Base-by-base conservation (phyloP, 2,888 invertebrate species). In the Dione vanillae region DNA sequence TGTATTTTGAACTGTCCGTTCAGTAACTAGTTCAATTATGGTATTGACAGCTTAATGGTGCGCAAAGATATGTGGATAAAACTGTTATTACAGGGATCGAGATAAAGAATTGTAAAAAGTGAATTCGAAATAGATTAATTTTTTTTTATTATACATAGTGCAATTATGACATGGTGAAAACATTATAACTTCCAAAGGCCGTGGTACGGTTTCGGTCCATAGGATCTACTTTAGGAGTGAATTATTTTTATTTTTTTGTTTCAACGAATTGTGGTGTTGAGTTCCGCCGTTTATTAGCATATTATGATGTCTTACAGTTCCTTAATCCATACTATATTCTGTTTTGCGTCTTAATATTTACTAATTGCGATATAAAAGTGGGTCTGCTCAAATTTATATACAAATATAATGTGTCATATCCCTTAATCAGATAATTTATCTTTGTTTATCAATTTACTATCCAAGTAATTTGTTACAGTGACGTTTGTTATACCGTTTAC, bases 401-500 rank as follows among this genome's bases (percentile, higher is more conserved):
- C 35, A 52, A 56, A 65, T 41, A 41, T 69, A n/a, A 51, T 65
- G 54, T 52, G 64, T 68, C 52, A 68, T 59, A 49, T 68, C 65
- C 59, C 67, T 70, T 73, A 70, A 68, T 65, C 40, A 56, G 70
- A 70, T 70, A 69, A 70, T 40, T 64, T 56, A 45, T 37, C 19
- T 70, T 68, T 70, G 67, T 67, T 20, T 67, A 65, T 56, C 43
- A 64, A 64, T 64, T 70, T 49, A 65, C 73, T 70, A 65, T 19
- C 65, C 40, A 70, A 43, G 37, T 69, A 72, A 71, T 71, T 68
- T 65, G 59, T 35, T 11, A 49, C 68, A 68, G 71, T 71, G 65
- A 59, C 52, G 40, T 52, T 58, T 65, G 56, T 45, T 49, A 37
- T 54, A 49, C 58, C 16, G 49, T 67, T 45, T 43, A 35, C 51